Evolutionary conservation across 2,797 vertebrate species (phyloP).

Genomic region (Decapterus maruadsi): DNA sequence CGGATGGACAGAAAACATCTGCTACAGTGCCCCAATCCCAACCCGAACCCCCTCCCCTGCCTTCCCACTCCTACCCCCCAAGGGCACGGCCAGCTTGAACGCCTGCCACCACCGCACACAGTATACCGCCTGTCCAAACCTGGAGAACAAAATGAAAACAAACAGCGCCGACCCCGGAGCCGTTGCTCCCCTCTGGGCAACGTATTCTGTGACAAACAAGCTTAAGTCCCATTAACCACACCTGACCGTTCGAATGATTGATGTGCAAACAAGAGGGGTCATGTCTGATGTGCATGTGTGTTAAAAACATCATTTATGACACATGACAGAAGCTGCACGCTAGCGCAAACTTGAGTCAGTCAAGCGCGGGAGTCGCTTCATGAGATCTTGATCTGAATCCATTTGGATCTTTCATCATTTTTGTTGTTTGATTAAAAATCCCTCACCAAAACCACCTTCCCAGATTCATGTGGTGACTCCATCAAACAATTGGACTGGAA

Average conservation of each 20-base stretch:
- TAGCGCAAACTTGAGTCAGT: conserved; percentile 33
- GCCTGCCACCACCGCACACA: conserved; percentile 56
- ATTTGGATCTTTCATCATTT: conserved; percentile 68
- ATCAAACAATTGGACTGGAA: conserved; percentile 70
- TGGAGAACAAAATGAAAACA: conserved; percentile 41
- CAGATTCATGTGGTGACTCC: conserved; percentile 52
- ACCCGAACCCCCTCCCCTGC: conserved; percentile 2
- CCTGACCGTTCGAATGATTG: conserved; percentile 51
- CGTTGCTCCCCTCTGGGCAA: conserved; percentile 6
- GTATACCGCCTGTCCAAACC: conserved; percentile 44
- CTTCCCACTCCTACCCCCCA: conserved; percentile 26
- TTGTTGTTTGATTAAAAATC: conserved; percentile 66
- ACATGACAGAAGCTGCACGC: conserved; percentile 16
- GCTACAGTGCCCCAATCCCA: conserved; percentile 48
- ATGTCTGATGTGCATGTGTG: conserved; percentile 28
- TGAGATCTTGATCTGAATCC: conserved; percentile 70
- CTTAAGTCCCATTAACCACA: conserved; percentile 45
- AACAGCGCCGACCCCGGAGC: conserved; percentile 22
- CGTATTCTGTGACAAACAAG: conserved; percentile 48
- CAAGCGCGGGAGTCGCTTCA: conserved; percentile 45
- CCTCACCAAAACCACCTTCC: conserved; percentile 47
- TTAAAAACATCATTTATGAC: conserved; percentile 40
- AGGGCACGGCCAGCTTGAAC: conserved; percentile 55
- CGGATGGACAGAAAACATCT: conserved; percentile 72
- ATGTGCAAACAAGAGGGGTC: conserved; percentile 46